A percentile compares a stretch with the other conserved stretches of the same genome.
Conservation (phyloP, 2,113 vertebrate genomes). For the Gavialis gangeticus region DNA sequence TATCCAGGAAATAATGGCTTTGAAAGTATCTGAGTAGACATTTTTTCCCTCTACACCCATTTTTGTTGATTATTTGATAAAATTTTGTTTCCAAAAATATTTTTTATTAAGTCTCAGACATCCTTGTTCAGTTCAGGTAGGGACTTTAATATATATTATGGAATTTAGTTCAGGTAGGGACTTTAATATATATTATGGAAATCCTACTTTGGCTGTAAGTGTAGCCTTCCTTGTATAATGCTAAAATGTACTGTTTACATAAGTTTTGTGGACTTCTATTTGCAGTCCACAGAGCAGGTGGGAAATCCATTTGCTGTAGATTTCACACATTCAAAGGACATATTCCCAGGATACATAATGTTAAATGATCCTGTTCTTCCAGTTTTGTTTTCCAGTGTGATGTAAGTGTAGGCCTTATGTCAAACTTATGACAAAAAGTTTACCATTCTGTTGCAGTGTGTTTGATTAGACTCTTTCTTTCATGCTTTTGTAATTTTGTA, state of each 20-base stretch:
- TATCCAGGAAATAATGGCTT: neutral
- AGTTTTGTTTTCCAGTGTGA: neutral
- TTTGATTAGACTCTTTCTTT: neutral
- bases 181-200: neutral
- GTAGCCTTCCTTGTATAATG: neutral
- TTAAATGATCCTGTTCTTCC: neutral
- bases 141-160: neutral
- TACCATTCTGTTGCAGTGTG: neutral
- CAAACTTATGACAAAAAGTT: neutral
- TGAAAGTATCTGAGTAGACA: neutral
- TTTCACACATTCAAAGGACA: neutral
- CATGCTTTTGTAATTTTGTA: neutral
- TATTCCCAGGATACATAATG: neutral
- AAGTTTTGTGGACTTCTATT: conserved; percentile 48
- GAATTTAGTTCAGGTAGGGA: too few relatives aligned
- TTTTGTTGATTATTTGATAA: neutral
- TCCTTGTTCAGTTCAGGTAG: neutral
- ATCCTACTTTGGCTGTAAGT: neutral
- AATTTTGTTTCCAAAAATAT: too few relatives aligned
- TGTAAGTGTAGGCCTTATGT: neutral
- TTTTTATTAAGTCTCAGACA: neutral
- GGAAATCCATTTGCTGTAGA: neutral
- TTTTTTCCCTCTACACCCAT: neutral
- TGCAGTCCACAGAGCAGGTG: conserved; percentile 23
- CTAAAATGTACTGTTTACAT: neutral